Evolutionary conservation across 1,140 invertebrate species (phyloP).

Genomic region (Maniola jurtina): DNA sequence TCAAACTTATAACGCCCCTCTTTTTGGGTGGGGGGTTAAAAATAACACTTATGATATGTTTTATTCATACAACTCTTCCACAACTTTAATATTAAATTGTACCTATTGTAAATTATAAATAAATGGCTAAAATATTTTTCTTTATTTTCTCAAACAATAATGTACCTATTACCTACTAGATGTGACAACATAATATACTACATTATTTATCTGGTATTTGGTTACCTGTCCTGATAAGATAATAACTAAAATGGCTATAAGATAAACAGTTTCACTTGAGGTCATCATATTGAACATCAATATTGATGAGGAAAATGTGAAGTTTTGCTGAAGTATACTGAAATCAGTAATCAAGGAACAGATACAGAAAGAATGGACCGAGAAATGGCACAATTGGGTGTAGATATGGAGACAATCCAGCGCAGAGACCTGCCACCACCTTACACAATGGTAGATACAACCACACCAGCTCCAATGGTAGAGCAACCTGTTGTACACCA

Average conservation of each 20-base stretch:
- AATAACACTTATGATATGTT: neutral
- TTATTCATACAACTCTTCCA: neutral
- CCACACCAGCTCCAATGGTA: slow-evolving; percentile 18
- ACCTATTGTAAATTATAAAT: slow-evolving; percentile 3
- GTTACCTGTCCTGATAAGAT: slow-evolving; percentile 35
- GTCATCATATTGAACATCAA: slow-evolving; percentile 25
- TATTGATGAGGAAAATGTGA: slow-evolving; percentile 19
- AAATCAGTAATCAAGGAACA: slow-evolving; percentile 32
- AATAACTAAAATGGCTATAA: slow-evolving; percentile 18
- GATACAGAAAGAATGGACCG: slow-evolving; percentile 30
- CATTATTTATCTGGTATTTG: slow-evolving; percentile 6
- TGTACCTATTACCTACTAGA: neutral
- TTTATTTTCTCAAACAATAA: neutral
- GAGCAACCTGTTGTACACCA: slow-evolving; percentile 45
- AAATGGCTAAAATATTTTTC: neutral
- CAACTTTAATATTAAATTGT: neutral
- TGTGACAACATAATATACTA: neutral
- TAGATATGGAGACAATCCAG: slow-evolving; percentile 36
- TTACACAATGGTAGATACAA: slow-evolving; percentile 36
- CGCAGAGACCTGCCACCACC: slow-evolving; percentile 53
- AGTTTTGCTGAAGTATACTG: slow-evolving; percentile 20
- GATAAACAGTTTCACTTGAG: slow-evolving; percentile 34
- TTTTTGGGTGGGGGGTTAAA: too few species aligned
- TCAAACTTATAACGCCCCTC: too few species aligned
- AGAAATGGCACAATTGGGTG: slow-evolving; percentile 24